These are phyloP conservation scores for Corythoichthys intestinalis DNA, from an alignment of 2,113 vertebrate species.

Conservation along the genomic window DNA sequence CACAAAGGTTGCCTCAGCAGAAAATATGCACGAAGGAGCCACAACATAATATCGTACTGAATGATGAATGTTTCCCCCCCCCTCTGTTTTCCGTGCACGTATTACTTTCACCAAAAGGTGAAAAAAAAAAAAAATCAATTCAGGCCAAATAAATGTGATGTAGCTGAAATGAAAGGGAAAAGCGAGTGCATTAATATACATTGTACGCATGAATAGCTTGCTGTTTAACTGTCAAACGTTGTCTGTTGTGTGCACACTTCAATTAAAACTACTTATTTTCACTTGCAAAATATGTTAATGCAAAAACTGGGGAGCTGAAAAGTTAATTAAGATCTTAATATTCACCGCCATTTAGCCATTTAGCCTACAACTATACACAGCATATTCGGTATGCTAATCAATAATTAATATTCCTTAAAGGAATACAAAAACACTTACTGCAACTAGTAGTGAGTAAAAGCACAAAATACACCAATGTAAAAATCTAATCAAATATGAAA, in stretches of 20 bases:
- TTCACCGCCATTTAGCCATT: slow-evolving; percentile 7
- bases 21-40: slow-evolving; percentile 53
- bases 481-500: background rate
- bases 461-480: background rate
- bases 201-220: slow-evolving; percentile 39
- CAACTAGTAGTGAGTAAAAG: background rate
- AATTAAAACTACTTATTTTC: slow-evolving; percentile 37
- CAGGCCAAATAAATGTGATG: slow-evolving; percentile 48
- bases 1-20: slow-evolving; percentile 55
- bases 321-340: slow-evolving; percentile 22
- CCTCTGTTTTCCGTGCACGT: slow-evolving; percentile 3
- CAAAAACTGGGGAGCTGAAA: slow-evolving; percentile 19
- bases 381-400: background rate
- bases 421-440: background rate
- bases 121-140: slow-evolving; percentile 36
- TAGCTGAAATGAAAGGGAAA: slow-evolving; percentile 35
- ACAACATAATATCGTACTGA: slow-evolving; percentile 55
- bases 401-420: background rate
- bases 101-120: slow-evolving; percentile 51
- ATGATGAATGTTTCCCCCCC: slow-evolving; percentile 42
- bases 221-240: slow-evolving; percentile 25
- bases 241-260: slow-evolving; percentile 24
- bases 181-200: slow-evolving; percentile 35
- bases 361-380: slow-evolving; percentile 8
- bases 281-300: slow-evolving; percentile 11